Base-by-base conservation (phyloP, 1,140 invertebrate species). In the Lepidurus arcticus region DNA sequence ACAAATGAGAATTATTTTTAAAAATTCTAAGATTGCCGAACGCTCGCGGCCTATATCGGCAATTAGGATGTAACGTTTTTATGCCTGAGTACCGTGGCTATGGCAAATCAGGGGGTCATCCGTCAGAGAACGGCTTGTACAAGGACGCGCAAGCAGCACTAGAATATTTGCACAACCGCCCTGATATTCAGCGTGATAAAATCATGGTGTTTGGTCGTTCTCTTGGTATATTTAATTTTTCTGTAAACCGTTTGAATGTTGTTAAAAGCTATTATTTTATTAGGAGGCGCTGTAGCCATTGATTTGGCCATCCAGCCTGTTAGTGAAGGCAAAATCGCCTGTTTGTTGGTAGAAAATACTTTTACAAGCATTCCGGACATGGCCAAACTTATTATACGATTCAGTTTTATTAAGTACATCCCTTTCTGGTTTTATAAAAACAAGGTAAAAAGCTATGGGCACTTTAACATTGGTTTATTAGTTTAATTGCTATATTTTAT, bases 311-410 rank as follows among this genome's bases (percentile, higher is more conserved):
- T 90, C 74, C 89, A 90, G 80, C 85, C 89, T 74, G 89, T 93
- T 80, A 92, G 92, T 84, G 85, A 86, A 65, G 88, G 88, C 83
- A 92, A 90, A 86, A 90, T 97, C 79, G 91, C 92, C 89, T 94
- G 91, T 82, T 85, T 97, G 80, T 90, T 98, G 81, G 87, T 98
- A 43, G 96, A 98, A 86, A 98, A 98, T 84, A 97, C 95, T 65
- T 98, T 98, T 83, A 97, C 94, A 9, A 95, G 92, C 83, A 94
- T 98, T 85, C 94, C 94, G 42, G 94, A 95, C 81, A 96, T 97
- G 90, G 94, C 93, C 26, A 83, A 80, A 79, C 80, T 82, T n/a
- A 80, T 85, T 75, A 81, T 85, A 75, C 80, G 82, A 76, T 90
- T 88, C 86, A 90, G 87, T 84, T 87, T 90, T 82, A 84, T 94